These are phyloP conservation scores for Drosophila imparisetae DNA, from an alignment of 2,888 invertebrate genomes.

Conservation along the genomic window DNA sequence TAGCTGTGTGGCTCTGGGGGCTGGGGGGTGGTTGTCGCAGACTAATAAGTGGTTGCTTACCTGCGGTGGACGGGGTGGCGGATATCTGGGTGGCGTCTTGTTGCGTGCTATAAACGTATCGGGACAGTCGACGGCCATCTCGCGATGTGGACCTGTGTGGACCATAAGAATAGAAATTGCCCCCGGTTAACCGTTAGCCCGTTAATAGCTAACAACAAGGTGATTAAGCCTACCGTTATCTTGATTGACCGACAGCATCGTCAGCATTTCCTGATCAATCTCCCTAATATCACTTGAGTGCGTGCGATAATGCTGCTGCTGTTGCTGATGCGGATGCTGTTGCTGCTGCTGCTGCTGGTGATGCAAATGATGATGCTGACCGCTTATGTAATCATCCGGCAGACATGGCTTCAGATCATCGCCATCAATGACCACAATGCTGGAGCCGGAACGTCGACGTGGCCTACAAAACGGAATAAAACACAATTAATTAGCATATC, in stretches of 20 bases:
- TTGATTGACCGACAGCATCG: conserved; percentile 89
- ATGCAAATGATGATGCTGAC: conserved; percentile 77
- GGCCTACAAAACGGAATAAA: conserved; percentile 86
- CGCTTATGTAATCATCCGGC: conserved; percentile 86
- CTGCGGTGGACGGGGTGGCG: conserved; percentile 91
- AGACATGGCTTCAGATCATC: conserved; percentile 87
- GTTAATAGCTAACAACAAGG: not conserved
- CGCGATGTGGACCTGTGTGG: conserved; percentile 93
- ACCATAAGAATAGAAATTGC: not conserved
- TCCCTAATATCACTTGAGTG: conserved; percentile 85
- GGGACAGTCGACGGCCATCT: conserved; percentile 99
- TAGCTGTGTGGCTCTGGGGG: not conserved
- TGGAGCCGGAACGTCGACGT: conserved; percentile 91
- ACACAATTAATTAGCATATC: not conserved
- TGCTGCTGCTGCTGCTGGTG: conserved; percentile 58
- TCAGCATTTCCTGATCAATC: conserved; percentile 90
- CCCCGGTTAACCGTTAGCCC: not conserved
- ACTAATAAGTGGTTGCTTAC: conserved; percentile 80
- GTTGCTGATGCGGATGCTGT: conserved; percentile 55
- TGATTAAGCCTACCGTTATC: conserved; percentile 86
- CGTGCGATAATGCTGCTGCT: conserved; percentile 84
- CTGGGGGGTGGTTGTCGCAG: conserved; percentile 1
- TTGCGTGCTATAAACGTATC: conserved; percentile 95
- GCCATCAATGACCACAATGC: conserved; percentile 92
- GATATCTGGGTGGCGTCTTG: conserved; percentile 96